Evolutionary conservation across 2,797 vertebrate species (phyloP).

Genomic region (Pempheris klunzingeri): DNA sequence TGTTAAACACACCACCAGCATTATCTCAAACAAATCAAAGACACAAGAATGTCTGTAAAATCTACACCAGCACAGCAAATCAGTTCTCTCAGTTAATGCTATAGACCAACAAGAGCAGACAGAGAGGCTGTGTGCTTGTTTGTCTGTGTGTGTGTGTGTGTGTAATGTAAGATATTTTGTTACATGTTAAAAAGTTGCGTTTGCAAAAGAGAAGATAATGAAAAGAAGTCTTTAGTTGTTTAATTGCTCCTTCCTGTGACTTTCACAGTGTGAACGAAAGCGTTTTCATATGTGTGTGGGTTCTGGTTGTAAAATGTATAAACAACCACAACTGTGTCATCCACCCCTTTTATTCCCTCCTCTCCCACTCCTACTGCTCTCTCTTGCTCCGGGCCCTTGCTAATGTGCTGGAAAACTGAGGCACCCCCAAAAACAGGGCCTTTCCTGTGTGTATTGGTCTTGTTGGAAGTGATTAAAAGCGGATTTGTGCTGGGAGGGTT

Average conservation of each 20-base stretch:
- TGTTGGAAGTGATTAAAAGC: conserved; percentile 84
- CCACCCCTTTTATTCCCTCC: conserved; percentile 19
- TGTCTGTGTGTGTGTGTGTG: neutral
- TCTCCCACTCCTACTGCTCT: conserved; percentile 29
- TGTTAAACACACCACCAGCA: conserved; percentile 45
- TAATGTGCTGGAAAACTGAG: conserved; percentile 78
- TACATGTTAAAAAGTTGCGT: neutral
- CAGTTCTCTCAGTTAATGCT: conserved; percentile 10
- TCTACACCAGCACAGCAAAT: conserved; percentile 45
- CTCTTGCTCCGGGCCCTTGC: conserved; percentile 68
- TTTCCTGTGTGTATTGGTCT: conserved; percentile 75
- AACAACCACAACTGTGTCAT: conserved; percentile 42
- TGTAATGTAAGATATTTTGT: conserved; percentile 1
- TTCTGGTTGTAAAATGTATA: conserved; percentile 29
- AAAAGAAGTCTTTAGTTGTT: neutral
- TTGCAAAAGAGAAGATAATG: neutral
- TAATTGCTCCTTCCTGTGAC: conserved; percentile 9
- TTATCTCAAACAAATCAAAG: conserved; percentile 51
- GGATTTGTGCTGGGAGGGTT: conserved; percentile 76
- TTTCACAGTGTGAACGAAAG: conserved; percentile 5
- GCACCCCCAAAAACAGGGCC: conserved; percentile 45
- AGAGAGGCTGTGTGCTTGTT: conserved; percentile 11
- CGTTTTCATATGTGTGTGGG: conserved; percentile 26
- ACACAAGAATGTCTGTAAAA: conserved; percentile 52
- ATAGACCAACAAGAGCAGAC: conserved; percentile 11